Evolutionary conservation across 2,113 vertebrate genomes (phyloP), one percentile per base, ranked within the genome.

Genomic region (Atrichornis clamosus): DNA sequence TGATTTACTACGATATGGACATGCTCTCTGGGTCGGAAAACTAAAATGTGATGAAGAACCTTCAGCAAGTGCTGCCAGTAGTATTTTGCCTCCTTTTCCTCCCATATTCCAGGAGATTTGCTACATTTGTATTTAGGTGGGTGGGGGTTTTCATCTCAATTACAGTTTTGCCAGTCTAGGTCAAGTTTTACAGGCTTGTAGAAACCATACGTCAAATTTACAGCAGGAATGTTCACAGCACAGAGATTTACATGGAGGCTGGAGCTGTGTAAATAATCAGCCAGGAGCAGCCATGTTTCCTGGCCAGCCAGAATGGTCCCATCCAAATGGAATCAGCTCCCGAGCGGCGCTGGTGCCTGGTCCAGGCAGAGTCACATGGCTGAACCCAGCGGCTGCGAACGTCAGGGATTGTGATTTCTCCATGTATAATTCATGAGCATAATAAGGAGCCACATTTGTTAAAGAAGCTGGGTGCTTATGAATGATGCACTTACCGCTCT

Each of bases 391-490:
- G 2, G 7, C 11, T 68, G 67, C 1, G 1, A 74, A 32, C 28
- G 0, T 56, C 82, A 83, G 83, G 68, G 88, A 73, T 24, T 18
- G 46, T 62, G 92, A 85, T 93, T 90, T 50, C 82, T 73, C 83
- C 94, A 73, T 90, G 85, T 28, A 69, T 88, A 79, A 94, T 97
- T 91, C 88, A 88, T 83, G 24, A 87, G 91, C 63, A 37, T n/a
- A 83, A 93, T 82, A 74, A 88, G 87, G 82, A 90, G 55, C 70
- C 35, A 26, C 87, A 84, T 90, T 95, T 95, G 93, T 93, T 93
- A 87, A 76, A 87, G 89, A 85, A 87, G 50, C 50, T 11, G 35
- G 35, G 42, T 85, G 81, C 75, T 95, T 90, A 91, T 90, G 92
- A 94, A 94, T 68, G 91, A 94, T 94, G 91, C 65, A 86, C 96